Conservation (phyloP, 2,113 vertebrate species). For the Takifugu bimaculatus region DNA sequence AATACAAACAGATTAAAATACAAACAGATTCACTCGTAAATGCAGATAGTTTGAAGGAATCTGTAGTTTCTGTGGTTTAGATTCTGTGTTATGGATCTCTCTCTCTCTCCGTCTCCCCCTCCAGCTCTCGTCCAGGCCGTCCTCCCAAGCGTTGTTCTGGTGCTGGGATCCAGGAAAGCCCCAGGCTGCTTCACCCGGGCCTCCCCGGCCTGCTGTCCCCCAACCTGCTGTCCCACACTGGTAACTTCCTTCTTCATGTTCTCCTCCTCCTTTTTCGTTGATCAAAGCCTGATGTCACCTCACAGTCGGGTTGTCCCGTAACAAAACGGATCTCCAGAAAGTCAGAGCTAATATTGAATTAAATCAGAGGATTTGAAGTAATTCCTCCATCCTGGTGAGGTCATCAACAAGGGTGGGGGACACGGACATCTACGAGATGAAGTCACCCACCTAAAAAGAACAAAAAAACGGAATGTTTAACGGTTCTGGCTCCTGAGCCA, state of each 20-base stretch:
- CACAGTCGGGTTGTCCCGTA: too few relatives aligned
- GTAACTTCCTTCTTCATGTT: conserved; percentile 62
- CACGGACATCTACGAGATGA: neutral
- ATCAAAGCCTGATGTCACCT: neutral
- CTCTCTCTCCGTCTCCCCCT: conserved; percentile 14
- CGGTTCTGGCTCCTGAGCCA: too few relatives aligned
- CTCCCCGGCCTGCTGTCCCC: conserved; percentile 87
- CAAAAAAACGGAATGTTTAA: too few relatives aligned
- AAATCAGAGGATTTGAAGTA: neutral
- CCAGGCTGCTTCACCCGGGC: conserved; percentile 83
- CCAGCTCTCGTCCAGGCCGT: conserved; percentile 89
- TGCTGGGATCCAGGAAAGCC: conserved; percentile 84
- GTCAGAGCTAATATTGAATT: neutral
- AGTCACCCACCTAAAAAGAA: neutral
- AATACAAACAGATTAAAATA: neutral
- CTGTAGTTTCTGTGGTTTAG: neutral
- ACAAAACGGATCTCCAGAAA: too few relatives aligned
- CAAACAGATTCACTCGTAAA: too few relatives aligned
- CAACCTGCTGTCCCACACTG: conserved; percentile 87
- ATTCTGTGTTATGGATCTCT: conserved; percentile 21
- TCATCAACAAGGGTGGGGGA: neutral
- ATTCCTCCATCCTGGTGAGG: neutral
- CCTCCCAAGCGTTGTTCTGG: conserved; percentile 89
- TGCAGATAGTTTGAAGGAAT: too few relatives aligned
- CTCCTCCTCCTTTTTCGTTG: neutral